These are phyloP conservation scores for Tenebrosternarchus preto DNA, from an alignment of 2,113 vertebrate genomes.

Conservation along the genomic window DNA sequence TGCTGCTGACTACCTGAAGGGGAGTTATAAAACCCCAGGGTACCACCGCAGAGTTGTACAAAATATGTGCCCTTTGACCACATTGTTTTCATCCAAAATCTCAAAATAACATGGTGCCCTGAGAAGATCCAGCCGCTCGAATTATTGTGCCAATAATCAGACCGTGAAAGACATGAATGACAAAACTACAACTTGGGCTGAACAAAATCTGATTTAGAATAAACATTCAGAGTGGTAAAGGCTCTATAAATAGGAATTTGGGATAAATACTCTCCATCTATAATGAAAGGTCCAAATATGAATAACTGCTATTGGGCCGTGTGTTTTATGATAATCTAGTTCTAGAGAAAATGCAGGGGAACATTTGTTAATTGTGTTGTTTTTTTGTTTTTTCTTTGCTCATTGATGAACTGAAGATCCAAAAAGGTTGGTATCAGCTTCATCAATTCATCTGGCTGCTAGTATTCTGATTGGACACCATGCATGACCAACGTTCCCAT, in stretches of 20 bases:
- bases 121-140: background rate
- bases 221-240: too few species aligned
- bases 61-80: conserved; percentile 23
- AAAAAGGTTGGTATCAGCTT: conserved; percentile 24
- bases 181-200: background rate
- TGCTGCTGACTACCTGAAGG: background rate
- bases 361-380: background rate
- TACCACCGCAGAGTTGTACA: background rate
- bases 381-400: background rate
- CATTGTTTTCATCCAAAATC: too few species aligned
- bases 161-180: background rate
- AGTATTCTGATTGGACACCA: background rate
- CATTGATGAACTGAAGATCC: background rate
- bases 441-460: background rate
- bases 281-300: background rate
- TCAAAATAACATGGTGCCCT: background rate
- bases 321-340: background rate
- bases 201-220: background rate
- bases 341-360: background rate
- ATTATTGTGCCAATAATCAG: background rate
- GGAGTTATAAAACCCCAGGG: conserved; percentile 22
- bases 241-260: background rate
- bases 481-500: background rate
- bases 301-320: background rate
- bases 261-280: too few species aligned